Percentiles rank a stretch among this genome's conserved stretches.
These are phyloP conservation scores for Cardiocondyla obscurior DNA, from an alignment of 1,140 invertebrate genomes.

Conservation along the genomic window DNA sequence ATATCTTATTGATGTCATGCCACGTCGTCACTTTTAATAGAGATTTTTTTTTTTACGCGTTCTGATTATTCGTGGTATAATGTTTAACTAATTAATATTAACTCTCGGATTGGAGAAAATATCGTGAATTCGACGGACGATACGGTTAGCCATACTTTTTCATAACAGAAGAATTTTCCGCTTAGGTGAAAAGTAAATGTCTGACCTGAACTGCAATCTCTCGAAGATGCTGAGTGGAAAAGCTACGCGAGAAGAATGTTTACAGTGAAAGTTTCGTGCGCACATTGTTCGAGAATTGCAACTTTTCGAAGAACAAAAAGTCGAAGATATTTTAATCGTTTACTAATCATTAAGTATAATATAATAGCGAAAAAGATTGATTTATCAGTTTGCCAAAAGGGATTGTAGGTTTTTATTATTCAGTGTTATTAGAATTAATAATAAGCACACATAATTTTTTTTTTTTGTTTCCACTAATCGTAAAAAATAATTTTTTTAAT, in stretches of 20 bases:
- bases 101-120: constrained; percentile 6
- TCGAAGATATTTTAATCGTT: constrained; percentile 7
- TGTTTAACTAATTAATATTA: constrained; percentile 19
- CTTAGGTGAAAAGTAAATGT: constrained; percentile 27
- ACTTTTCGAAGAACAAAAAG: constrained; percentile 30
- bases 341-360: constrained; percentile 17
- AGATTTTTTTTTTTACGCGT: neutral
- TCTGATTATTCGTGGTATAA: no score
- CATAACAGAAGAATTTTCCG: constrained; percentile 16
- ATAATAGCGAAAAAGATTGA: neutral
- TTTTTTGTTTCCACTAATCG: neutral
- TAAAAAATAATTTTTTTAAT: neutral
- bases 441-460: neutral
- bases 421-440: neutral
- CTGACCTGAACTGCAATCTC: constrained; percentile 35
- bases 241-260: constrained; percentile 20
- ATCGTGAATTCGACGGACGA: neutral
- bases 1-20: constrained; percentile 26
- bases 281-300: constrained; percentile 9
- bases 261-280: constrained; percentile 20
- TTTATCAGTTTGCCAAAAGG: no score
- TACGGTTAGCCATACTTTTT: constrained; percentile 2
- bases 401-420: neutral
- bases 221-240: constrained; percentile 26
- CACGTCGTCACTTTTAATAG: neutral